Evolutionary conservation across 2,113 vertebrate genomes (phyloP), one percentile per base, ranked within the genome.

Genomic region (Spheniscus mendiculus): DNA sequence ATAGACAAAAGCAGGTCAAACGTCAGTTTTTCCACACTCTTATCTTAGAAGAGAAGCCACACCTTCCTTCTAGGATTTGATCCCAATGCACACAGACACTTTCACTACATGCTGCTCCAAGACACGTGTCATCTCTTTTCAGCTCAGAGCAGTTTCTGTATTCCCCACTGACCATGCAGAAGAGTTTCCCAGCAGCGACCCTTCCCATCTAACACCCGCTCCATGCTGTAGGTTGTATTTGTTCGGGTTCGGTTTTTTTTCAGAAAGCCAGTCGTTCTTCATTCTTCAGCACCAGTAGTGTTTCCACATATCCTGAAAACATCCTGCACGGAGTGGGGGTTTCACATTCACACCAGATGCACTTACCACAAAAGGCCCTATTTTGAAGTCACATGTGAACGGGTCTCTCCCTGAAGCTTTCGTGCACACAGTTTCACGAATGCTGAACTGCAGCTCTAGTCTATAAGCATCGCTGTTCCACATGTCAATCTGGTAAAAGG

Each of bases 401-500:
- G 97, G 95, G 16, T 98, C 96, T 76, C 82, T 93, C 11, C 91
- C 93, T 0, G 96, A 97, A 6, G 80, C 86, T 50, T 90, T 98
- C 2, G 44, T 6, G 82, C 98, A 98, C 2, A 70, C 77, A 0
- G 98, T 98, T 80, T 98, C 98, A 17, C 89, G 96, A 36, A 98
- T 50, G 42, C 49, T 95, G 88, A 98, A 98, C 18, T 89, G 91
- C 23, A 98, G 66, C 15, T 95, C 91, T 56, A 98, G 81, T 22
- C n/a, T 74, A 1, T 97, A 61, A 20, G 29, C 19, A 8, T 95
- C 32, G 0, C 93, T 89, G 19, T 90, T 77, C 95, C 97, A 73
- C 76, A 78, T 50, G 4, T 96, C 89, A 56, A 95, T 90, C 98
- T 98, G 93, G 81, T 1, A 30, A 63, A 72, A 65, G 38, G 38